These are phyloP conservation scores for Hyla sarda DNA, from an alignment of 2,113 vertebrate species.

Conservation along the genomic window DNA sequence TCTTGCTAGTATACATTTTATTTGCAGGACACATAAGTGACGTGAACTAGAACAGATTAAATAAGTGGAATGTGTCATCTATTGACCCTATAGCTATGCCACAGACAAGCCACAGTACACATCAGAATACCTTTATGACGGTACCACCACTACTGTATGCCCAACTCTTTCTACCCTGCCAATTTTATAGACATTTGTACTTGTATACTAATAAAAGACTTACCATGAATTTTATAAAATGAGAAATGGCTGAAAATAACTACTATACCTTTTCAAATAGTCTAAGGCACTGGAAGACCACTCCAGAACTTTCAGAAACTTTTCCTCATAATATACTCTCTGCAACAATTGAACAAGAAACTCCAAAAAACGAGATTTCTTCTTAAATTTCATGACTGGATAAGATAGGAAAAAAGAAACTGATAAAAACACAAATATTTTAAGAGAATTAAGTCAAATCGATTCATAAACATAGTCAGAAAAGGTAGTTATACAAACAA, in stretches of 20 bases:
- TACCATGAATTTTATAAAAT: not conserved
- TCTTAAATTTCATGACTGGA: slow-evolving; percentile 86
- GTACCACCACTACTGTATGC: too few species aligned
- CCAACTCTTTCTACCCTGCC: too few species aligned
- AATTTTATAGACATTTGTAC: too few species aligned
- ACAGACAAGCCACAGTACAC: too few species aligned
- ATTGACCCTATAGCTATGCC: too few species aligned
- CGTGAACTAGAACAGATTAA: too few species aligned
- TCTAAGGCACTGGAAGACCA: slow-evolving; percentile 73
- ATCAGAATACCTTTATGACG: too few species aligned
- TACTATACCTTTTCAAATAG: slow-evolving; percentile 79
- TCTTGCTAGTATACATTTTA: too few species aligned
- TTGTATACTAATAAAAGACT: not conserved
- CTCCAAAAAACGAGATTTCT: slow-evolving; percentile 81
- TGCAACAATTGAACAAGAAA: slow-evolving; percentile 81
- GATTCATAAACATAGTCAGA: not conserved
- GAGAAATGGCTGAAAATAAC: not conserved
- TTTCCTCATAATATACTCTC: slow-evolving; percentile 82
- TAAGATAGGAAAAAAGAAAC: not conserved
- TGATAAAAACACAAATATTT: not conserved
- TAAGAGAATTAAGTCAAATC: not conserved
- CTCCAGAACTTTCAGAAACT: slow-evolving; percentile 72
- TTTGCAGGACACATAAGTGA: too few species aligned
- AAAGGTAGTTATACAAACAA: slow-evolving; percentile 20
- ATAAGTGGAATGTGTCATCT: too few species aligned